Conservation (phyloP, 2,113 vertebrate genomes). For the Peromyscus leucopus region DNA sequence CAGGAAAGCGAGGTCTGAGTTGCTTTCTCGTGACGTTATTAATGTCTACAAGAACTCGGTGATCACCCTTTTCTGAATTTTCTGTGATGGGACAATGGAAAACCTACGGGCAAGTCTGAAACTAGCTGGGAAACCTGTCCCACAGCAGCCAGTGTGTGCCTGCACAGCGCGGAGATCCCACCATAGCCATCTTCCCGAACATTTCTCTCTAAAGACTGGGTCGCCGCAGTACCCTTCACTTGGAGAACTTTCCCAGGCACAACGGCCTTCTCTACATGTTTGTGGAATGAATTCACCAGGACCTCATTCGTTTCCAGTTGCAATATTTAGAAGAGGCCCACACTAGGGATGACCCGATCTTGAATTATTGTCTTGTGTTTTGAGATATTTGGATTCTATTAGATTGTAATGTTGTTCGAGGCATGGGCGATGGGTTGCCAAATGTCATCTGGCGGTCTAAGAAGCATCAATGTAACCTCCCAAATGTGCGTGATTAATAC, state of each 20-base stretch:
- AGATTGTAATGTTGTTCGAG: neutral
- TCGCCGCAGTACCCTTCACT: neutral
- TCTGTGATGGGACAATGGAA: constrained; percentile 14
- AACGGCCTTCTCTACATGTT: neutral
- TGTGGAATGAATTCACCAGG: neutral
- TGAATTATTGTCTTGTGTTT: constrained; percentile 9
- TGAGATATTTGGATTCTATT: constrained; percentile 30
- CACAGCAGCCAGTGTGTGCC: neutral
- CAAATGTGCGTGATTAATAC: neutral
- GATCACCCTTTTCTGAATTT: constrained; percentile 11
- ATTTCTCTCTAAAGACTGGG: neutral
- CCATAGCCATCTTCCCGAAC: neutral
- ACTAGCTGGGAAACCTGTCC: fast-evolving
- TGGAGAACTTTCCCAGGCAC: neutral
- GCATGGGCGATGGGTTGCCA: neutral
- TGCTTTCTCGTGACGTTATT: constrained; percentile 57
- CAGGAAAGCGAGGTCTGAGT: constrained; percentile 39
- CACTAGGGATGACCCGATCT: neutral
- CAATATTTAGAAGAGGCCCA: neutral
- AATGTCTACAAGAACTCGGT: constrained; percentile 60
- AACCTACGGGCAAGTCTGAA: neutral
- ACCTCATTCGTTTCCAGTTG: neutral
- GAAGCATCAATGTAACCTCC: neutral
- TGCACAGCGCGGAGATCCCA: neutral
- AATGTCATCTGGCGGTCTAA: neutral